Percentiles rank a stretch among this genome's conserved stretches.
phyloP scores from a whole-genome alignment of 2,797 vertebrate species.

The Amniataba percoides region DNA sequence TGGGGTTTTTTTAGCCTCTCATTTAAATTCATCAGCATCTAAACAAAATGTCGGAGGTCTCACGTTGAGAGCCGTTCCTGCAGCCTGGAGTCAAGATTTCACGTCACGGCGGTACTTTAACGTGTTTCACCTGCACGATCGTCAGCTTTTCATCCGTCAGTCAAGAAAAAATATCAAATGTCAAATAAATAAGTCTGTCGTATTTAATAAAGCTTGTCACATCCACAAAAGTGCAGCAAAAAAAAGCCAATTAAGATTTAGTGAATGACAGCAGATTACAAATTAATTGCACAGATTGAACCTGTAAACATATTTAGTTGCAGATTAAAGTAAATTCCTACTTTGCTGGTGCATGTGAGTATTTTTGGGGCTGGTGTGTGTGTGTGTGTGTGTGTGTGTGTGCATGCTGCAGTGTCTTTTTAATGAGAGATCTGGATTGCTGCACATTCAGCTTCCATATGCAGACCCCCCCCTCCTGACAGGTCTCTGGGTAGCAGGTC shows the following conservation, averaged over 20 bases:
- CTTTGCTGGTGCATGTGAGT: constrained; percentile 22
- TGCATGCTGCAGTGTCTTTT: constrained; percentile 28
- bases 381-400: neutral
- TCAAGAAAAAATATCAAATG: neutral
- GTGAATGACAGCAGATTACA: neutral
- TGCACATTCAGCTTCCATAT: constrained; percentile 50
- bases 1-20: constrained; percentile 30
- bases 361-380: constrained; percentile 25
- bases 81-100: no score
- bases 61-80: neutral
- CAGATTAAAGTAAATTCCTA: constrained; percentile 13
- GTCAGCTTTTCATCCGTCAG: neutral
- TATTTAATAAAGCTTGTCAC: neutral
- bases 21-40: constrained; percentile 38
- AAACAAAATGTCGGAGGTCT: constrained; percentile 21
- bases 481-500: constrained; percentile 63
- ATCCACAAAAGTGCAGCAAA: neutral
- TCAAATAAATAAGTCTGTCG: neutral
- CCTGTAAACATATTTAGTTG: no score
- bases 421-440: constrained; percentile 64
- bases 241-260: neutral
- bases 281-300: no score
- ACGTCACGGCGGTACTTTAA: fast-evolving
- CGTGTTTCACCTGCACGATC: neutral
- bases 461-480: constrained; percentile 42